These are phyloP conservation scores for Alca torda DNA, from an alignment of 2,797 vertebrate genomes.

Conservation along the genomic window DNA sequence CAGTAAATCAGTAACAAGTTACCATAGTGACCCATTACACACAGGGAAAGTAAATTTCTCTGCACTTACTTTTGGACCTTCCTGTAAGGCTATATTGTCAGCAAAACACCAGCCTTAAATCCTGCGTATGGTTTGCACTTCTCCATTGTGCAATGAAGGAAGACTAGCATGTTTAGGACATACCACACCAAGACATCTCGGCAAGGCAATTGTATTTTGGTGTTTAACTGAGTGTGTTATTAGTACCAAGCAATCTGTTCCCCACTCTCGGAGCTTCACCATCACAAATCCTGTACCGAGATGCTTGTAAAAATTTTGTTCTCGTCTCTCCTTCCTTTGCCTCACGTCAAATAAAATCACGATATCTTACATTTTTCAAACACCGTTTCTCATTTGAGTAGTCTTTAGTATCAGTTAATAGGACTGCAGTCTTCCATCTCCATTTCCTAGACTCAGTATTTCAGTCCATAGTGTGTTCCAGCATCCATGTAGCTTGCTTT, in stretches of 20 bases:
- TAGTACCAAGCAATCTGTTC: neutral
- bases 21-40: constrained; percentile 59
- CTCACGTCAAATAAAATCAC: neutral
- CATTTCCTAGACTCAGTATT: neutral
- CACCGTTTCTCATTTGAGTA: neutral
- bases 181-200: neutral
- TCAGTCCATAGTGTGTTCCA: neutral
- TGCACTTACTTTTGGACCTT: constrained; percentile 5
- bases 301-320: neutral
- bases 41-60: constrained; percentile 18
- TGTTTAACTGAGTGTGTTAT: neutral
- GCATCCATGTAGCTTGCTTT: neutral
- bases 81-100: neutral
- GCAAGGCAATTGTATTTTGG: neutral
- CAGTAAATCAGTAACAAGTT: constrained; percentile 56
- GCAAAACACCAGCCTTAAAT: neutral
- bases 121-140: rapidly evolving
- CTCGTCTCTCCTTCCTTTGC: neutral
- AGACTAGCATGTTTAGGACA: neutral
- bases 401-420: neutral
- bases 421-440: neutral
- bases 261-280: neutral
- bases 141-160: neutral
- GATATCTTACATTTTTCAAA: neutral
- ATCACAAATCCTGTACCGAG: neutral